Base-by-base conservation (phyloP, 2,113 vertebrate species). In the Psephotus haematonotus region DNA sequence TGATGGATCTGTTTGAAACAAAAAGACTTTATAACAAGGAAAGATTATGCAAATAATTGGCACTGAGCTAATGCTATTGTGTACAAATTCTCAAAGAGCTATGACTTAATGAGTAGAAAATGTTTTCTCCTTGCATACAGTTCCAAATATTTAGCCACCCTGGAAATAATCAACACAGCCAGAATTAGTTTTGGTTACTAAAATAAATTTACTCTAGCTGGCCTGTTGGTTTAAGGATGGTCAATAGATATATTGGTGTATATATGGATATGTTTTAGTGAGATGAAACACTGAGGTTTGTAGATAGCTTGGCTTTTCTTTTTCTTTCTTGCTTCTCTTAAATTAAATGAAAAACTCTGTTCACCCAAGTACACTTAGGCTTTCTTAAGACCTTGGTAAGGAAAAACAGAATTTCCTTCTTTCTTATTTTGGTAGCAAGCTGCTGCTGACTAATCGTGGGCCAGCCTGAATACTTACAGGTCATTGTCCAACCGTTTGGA, bases 21-120 rank as follows among this genome's bases (percentile, higher is more conserved):
- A 77, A 79, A 91, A 80, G 17, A 25, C 53, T 88, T 86, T 18
- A 72, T 59, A 68, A 68, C 33, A 57, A 49, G 53, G 55, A 68
- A 86, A 64, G 53, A 35, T 88, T 43, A 3, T 75, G 62, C 67
- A 59, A 60, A 93, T 46, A 88, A 67, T n/a, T 97, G 93, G 75
- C 69, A 50, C 41, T 1, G 24, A 82, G n/a, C 41, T 82, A 41
- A 52, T 43, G 41, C 82, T 92, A 25, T 96, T 97, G 64, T 90
- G 60, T 83, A 41, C 27, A 33, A 90, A 85, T 90, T 64, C 70
- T 94, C 89, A 31, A 60, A 82, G 71, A 71, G 64, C 83, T 67
- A 31, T 92, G 93, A 90, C 60, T 92, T 93, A 86, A 91, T 78
- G 79, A 88, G 33, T 22, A 92, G 82, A 92, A 93, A 92, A 90